Conservation (phyloP, 2,797 vertebrate species). For the Gallinago stenura region DNA sequence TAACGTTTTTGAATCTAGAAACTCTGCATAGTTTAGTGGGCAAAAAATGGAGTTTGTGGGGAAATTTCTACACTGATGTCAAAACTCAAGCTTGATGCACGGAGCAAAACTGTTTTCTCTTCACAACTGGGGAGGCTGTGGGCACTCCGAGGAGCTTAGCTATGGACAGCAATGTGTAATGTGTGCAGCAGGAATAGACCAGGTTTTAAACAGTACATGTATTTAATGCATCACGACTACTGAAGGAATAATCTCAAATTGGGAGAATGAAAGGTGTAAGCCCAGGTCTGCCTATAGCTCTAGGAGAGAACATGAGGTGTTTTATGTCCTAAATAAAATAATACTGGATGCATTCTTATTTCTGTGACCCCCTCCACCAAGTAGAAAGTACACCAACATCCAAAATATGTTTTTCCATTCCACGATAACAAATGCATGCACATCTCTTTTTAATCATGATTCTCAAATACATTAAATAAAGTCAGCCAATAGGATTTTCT, state of each 20-base stretch:
- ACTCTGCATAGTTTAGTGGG: background rate
- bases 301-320: background rate
- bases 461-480: background rate
- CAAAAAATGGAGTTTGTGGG: background rate
- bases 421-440: background rate
- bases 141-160: background rate
- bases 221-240: too few relatives aligned
- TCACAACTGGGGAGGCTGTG: background rate
- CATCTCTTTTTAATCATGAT: background rate
- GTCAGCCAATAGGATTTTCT: background rate
- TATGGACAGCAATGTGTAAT: background rate
- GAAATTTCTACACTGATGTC: background rate
- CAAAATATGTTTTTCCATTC: background rate
- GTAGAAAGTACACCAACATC: background rate
- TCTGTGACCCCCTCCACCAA: background rate
- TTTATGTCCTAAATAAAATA: background rate
- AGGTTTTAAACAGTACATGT: background rate
- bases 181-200: fast-evolving
- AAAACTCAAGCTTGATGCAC: background rate
- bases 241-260: background rate
- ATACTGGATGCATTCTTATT: background rate
- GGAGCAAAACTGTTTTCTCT: background rate
- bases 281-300: background rate
- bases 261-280: background rate
- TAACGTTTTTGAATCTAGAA: background rate